Evolutionary conservation across 1,140 invertebrate genomes (phyloP), one percentile per base, ranked within the genome.

Genomic region (Drosophila suzukii): DNA sequence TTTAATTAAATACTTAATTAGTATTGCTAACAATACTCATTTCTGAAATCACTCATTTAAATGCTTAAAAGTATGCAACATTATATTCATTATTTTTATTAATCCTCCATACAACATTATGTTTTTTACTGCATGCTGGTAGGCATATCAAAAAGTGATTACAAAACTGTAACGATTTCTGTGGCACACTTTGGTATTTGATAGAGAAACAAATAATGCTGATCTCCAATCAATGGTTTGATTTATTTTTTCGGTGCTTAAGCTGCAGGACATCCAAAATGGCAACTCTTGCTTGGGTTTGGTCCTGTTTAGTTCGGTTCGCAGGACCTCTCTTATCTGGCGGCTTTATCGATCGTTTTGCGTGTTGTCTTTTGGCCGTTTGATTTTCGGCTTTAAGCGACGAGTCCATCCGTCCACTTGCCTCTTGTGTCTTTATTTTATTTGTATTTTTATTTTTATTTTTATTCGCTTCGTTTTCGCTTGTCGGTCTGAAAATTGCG

Each of bases 381-480:
- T 88, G 83, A 88, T 80, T 89, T 88, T 81, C 82, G 73, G 82
- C 81, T 85, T 85, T 78, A 85, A 85, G 66, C 78, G 63, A 55
- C 78, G 63, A 60, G 73, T 77, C 72, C 75, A 77, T 81, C 56
- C 82, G 75, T 76, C 38, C 39, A 36, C 34, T 58, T n/a, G 58
- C 39, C 60, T 15, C 20, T 55, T 60, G 32, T 39, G 6, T 57
- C 27, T 27, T 80, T 75, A 17, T 62, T 70, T 81, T 75, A 38
- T 38, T 38, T 38, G 11, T 53, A 15, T 60, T 71, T 82, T 77
- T 60, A 68, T 83, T 82, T 81, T 72, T 60, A 78, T 76, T 79
- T 72, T 78, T 65, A 80, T 83, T 56, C 57, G 55, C 51, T 72
- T 75, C 46, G 44, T 34, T 55, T 51, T 49, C 38, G 46, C 11